Conservation (phyloP, 2,113 vertebrate species). For the Uria aalge region DNA sequence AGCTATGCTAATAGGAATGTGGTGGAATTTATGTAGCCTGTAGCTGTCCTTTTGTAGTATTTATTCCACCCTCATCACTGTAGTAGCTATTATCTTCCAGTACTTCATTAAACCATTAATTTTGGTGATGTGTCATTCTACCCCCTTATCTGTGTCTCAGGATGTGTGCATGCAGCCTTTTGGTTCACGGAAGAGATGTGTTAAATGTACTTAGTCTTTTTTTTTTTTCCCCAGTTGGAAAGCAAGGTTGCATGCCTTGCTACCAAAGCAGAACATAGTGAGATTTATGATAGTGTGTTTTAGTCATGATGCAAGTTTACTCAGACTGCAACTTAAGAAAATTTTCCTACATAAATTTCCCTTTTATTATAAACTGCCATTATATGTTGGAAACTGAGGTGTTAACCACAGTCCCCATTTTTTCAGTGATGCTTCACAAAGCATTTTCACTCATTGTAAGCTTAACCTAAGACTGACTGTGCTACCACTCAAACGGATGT, state of each 20-base stretch:
- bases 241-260: neutral
- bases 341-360: neutral
- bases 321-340: neutral
- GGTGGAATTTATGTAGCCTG: constrained; percentile 54
- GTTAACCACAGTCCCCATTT: neutral
- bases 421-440: neutral
- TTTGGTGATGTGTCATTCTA: neutral
- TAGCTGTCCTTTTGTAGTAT: constrained; percentile 51
- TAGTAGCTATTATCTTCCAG: constrained; percentile 50
- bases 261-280: neutral
- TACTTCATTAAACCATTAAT: constrained; percentile 54
- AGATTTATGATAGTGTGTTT: neutral
- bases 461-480: neutral
- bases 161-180: constrained; percentile 48
- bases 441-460: neutral
- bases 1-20: constrained; percentile 56
- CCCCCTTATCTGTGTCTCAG: constrained; percentile 26
- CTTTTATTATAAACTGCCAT: neutral
- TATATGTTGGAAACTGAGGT: neutral
- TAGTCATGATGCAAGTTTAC: neutral
- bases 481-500: neutral
- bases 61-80: constrained; percentile 47
- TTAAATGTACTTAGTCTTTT: neutral
- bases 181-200: constrained; percentile 35
- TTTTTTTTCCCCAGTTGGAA: neutral